phyloP scores from a whole-genome alignment of 2,113 vertebrate genomes.

The Pontoporia blainvillei region DNA sequence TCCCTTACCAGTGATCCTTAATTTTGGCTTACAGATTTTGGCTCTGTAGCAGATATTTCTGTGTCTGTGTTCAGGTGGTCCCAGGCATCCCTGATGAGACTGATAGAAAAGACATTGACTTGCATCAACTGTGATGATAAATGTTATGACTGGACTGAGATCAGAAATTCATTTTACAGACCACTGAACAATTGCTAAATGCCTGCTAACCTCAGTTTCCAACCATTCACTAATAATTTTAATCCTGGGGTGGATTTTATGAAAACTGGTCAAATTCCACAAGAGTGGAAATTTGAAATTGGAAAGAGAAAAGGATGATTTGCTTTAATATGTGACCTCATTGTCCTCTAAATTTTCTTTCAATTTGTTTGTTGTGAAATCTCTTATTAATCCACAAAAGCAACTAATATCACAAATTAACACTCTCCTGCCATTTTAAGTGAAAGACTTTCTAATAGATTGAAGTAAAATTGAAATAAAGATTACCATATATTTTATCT shows the following conservation, averaged over 20 bases:
- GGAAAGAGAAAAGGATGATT: background rate
- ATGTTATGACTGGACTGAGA: conserved; percentile 75
- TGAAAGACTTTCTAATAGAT: background rate
- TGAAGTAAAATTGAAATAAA: background rate
- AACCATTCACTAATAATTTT: conserved; percentile 71
- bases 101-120: conserved; percentile 73
- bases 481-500: background rate
- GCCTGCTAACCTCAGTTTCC: conserved; percentile 69
- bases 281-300: conserved; percentile 50
- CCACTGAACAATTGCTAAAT: conserved; percentile 76
- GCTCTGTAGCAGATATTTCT: conserved; percentile 53
- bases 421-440: background rate
- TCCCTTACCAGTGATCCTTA: conserved; percentile 65
- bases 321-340: background rate
- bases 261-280: conserved; percentile 55
- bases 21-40: conserved; percentile 69
- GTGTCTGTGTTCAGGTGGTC: conserved; percentile 43
- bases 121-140: conserved; percentile 73
- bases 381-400: background rate
- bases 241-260: conserved; percentile 63
- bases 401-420: background rate
- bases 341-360: background rate
- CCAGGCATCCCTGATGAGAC: conserved; percentile 67
- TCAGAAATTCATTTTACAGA: conserved; percentile 78
- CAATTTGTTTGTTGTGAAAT: background rate